These are phyloP conservation scores for Magallana nippona DNA, from an alignment of 2,888 invertebrate species.

Conservation along the genomic window DNA sequence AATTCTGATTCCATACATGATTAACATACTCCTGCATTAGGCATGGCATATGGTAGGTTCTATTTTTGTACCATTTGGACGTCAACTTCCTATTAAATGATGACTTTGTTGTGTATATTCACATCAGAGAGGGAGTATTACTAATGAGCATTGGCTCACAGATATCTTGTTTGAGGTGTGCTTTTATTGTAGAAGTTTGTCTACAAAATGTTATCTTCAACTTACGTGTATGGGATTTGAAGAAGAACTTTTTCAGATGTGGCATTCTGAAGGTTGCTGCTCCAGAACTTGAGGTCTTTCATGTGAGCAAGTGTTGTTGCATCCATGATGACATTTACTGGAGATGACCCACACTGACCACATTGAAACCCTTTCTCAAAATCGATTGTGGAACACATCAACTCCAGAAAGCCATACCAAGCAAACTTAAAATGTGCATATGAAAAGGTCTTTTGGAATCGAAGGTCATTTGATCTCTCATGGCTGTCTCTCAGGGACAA, in stretches of 20 bases:
- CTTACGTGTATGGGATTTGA: neutral
- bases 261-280: neutral
- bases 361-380: slow-evolving; percentile 1
- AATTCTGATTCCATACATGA: too few species aligned
- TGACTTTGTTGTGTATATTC: too few species aligned
- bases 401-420: neutral
- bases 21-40: too few species aligned
- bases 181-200: too few species aligned
- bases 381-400: neutral
- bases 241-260: neutral
- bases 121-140: too few species aligned
- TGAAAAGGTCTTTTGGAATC: neutral
- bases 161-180: too few species aligned
- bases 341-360: neutral
- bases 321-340: neutral
- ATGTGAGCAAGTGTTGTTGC: neutral
- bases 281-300: neutral
- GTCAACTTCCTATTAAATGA: too few species aligned
- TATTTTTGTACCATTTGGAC: too few species aligned
- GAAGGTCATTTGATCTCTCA: neutral
- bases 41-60: too few species aligned
- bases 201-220: neutral
- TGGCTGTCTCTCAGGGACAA: slow-evolving; percentile 7
- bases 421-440: slow-evolving; percentile 5
- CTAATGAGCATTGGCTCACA: too few species aligned